Evolutionary conservation across 2,797 vertebrate genomes (phyloP), one percentile per base, ranked within the genome.

Genomic region (Hippocampus kuda): DNA sequence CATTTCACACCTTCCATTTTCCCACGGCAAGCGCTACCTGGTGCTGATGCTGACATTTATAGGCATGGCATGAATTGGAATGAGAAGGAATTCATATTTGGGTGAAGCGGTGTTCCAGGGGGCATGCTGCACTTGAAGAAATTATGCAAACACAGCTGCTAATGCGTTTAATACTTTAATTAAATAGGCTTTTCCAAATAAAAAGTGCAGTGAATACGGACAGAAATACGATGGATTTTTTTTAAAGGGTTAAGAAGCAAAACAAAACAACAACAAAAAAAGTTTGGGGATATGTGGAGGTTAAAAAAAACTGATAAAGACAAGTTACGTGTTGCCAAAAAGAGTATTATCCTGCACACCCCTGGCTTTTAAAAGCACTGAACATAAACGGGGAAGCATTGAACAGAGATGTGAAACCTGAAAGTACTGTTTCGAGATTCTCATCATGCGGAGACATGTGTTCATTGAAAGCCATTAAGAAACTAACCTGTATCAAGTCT

Each of bases 131-230:
- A 65, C 48, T 72, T 73, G 42, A 67, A 77, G 51, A 77, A 78
- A 81, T 66, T 74, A 84, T 84, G 70, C 78, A 79, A 82, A 84
- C 72, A 78, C 75, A 72, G 71, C 66, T 53, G 72, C 70, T 76
- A 81, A 85, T 72, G 65, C 61, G 75, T 75, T 71, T 64, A 79
- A 81, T 80, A 75, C 66, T 86, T 84, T 77, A 83, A 86, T 87
- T 82, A 83, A 79, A 85, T 74, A 76, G 61, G 49, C 65, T 60
- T 71, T 74, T 71, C 72, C 20, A 30, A 60, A 34, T 69, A 72
- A 81, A 66, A 83, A 83, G 76, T 77, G 70, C 72, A 81, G 70
- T 67, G 78, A 68, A 72, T 66, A 66, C 79, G 42, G 38, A 64
- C 38, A 42, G 38, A 64, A 64, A 7, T 64, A 38, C 7, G 59